A percentile compares a stretch with the other conserved stretches of the same genome.
Evolutionary conservation across 2,113 vertebrate species (phyloP).

Genomic region (Poeciliopsis prolifica): DNA sequence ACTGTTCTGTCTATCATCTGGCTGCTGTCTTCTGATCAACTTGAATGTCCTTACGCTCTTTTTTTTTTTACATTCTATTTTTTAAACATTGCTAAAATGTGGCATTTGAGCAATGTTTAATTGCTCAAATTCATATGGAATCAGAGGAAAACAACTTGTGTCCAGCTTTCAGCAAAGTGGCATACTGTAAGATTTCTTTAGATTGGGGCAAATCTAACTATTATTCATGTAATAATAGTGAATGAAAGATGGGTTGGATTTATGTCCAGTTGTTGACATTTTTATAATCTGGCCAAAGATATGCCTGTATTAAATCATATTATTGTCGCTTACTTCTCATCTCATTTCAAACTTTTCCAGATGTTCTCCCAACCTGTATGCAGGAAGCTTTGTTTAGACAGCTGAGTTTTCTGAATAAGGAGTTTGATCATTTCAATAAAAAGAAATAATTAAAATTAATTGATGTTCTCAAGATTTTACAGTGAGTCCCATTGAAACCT

Average conservation of each 20-base stretch:
- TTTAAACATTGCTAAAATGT: slow-evolving; percentile 9
- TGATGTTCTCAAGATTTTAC: too few relatives aligned
- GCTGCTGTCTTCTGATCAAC: slow-evolving; percentile 13
- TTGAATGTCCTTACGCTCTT: slow-evolving; percentile 8
- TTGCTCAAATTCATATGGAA: slow-evolving; percentile 26
- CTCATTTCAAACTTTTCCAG: slow-evolving; percentile 49
- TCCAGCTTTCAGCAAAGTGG: slow-evolving; percentile 3
- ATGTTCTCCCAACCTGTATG: slow-evolving; percentile 55
- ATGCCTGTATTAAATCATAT: slow-evolving; percentile 28
- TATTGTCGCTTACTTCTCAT: slow-evolving; percentile 38
- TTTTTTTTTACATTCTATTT: slow-evolving; percentile 9
- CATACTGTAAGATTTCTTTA: slow-evolving; percentile 1
- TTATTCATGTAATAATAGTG: neutral
- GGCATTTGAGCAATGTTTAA: slow-evolving; percentile 40
- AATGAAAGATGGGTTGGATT: slow-evolving; percentile 32
- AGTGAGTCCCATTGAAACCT: too few relatives aligned
- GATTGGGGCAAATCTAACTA: too few relatives aligned
- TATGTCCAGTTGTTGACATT: slow-evolving; percentile 59
- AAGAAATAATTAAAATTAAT: neutral
- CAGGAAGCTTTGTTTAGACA: slow-evolving; percentile 11
- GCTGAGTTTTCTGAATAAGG: slow-evolving; percentile 1
- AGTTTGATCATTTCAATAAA: slow-evolving; percentile 11
- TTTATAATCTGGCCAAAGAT: slow-evolving; percentile 43
- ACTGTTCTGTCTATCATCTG: slow-evolving; percentile 50
- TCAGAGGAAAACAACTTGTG: slow-evolving; percentile 17